Evolutionary conservation across 2,113 vertebrate genomes (phyloP).

Genomic region (Dermatemys mawii): DNA sequence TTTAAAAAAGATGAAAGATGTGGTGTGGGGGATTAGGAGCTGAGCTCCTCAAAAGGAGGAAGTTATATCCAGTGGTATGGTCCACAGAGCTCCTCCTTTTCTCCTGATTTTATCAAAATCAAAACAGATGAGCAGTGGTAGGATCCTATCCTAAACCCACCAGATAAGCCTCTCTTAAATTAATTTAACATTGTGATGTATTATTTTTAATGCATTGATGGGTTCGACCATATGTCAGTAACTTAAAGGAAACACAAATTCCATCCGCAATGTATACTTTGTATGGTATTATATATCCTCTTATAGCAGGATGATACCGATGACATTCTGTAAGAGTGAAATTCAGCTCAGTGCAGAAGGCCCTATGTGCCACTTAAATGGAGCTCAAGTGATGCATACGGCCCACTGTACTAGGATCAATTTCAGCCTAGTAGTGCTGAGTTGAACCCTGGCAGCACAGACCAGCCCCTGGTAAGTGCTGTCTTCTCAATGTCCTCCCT

Average conservation of each 20-base stretch:
- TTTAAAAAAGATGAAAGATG: background rate
- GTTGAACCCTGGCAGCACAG: background rate
- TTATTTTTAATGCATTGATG: background rate
- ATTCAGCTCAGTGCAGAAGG: background rate
- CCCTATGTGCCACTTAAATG: accelerated
- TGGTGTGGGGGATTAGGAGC: background rate
- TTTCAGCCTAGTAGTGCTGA: background rate
- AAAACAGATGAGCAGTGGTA: background rate
- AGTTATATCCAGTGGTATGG: background rate
- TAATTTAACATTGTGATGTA: background rate
- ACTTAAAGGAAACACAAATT: background rate
- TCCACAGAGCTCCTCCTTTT: background rate
- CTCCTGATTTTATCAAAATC: background rate
- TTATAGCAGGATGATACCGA: background rate
- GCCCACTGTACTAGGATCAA: background rate
- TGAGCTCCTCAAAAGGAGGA: background rate
- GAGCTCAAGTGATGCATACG: background rate
- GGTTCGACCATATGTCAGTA: background rate
- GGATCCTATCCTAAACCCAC: background rate
- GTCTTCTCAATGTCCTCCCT: background rate
- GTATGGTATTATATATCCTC: background rate
- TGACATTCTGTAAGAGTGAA: background rate
- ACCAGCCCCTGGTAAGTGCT: background rate
- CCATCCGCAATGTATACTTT: background rate
- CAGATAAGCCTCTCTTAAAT: background rate